Evolutionary conservation across 2,113 vertebrate species (phyloP), one percentile per base, ranked within the genome.

Genomic region (Zeus faber): DNA sequence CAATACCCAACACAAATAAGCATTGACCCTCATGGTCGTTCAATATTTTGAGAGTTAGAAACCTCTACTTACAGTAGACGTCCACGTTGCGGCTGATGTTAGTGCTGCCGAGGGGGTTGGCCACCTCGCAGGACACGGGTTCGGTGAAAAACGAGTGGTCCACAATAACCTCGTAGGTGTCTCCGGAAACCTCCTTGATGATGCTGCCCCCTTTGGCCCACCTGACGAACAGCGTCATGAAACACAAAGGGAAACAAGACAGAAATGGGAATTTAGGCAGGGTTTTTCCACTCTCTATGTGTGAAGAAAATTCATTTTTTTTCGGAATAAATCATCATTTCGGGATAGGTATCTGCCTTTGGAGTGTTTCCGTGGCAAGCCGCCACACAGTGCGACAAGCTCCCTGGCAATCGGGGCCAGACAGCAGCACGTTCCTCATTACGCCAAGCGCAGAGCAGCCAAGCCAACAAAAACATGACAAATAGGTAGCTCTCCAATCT

Each of bases 51-150:
- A 14, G 8, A 14, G 33, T 35, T 2, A 5, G n/a, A n/a, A n/a
- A n/a, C n/a, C n/a, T 35, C 33, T 24, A 86, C 96, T 97, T 75
- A 99, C 97, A 99, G 67, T 99, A 97, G 47, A 99, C 97, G 0
- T 99, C 97, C 5, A 98, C 96, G 0, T 94, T 97, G 44, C 95
- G 93, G 85, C 96, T 99, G 88, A 98, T 90, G 81, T 99, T 99
- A 6, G 96, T 99, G 83, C 93, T 98, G 75, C 97, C 97, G 26
- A 99, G 85, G 0, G 94, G 89, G 0, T 99, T 99, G 87, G 96
- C 97, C 49, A 99, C 97, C 78, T 98, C 95, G 0, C 97, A 99
- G 71, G 97, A 99, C 3, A 99, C 89, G 0, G 97, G 94, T 49
- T 99, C 97, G 0, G 94, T 95, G 74, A 95, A 99, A 83, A 95